A percentile compares a stretch with the other conserved stretches of the same genome.
Evolutionary conservation across 2,113 vertebrate species (phyloP).

Genomic region (Hypomesus transpacificus): DNA sequence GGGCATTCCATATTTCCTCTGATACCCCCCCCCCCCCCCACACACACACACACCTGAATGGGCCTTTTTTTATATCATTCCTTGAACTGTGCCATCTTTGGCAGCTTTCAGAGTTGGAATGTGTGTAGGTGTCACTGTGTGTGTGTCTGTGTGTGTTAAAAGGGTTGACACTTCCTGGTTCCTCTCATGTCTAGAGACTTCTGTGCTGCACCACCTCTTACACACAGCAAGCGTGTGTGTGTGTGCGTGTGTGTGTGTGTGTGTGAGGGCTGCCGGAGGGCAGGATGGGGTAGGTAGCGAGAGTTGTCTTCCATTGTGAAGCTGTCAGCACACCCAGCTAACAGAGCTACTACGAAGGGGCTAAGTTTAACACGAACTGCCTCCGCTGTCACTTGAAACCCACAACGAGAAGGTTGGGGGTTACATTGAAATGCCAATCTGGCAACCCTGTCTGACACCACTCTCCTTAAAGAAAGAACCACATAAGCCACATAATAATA

Average conservation of each 20-base stretch:
- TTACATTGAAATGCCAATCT: slow-evolving; percentile 69
- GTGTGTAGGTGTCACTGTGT: no score
- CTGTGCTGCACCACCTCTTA: neutral
- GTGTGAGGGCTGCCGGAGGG: neutral
- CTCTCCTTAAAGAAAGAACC: slow-evolving; percentile 64
- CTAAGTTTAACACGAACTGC: slow-evolving; percentile 68
- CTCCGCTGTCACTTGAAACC: slow-evolving; percentile 65
- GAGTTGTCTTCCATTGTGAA: slow-evolving; percentile 69
- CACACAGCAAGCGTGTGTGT: no score
- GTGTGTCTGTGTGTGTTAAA: no score
- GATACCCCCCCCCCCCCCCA: no score
- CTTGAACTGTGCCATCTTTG: no score
- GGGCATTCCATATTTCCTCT: no score
- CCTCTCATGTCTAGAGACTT: neutral
- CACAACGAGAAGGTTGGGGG: slow-evolving; percentile 41
- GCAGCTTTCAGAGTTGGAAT: no score
- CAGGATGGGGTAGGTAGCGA: slow-evolving; percentile 68
- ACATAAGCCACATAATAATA: slow-evolving; percentile 56
- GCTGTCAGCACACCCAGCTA: slow-evolving; percentile 73
- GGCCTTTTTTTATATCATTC: no score
- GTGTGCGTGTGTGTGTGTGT: neutral
- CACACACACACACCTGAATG: no score
- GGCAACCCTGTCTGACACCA: slow-evolving; percentile 60
- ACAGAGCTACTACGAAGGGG: slow-evolving; percentile 67
- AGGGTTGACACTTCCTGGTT: no score